phyloP scores from a whole-genome alignment of 2,113 vertebrate species.

The Phaethon lepturus region DNA sequence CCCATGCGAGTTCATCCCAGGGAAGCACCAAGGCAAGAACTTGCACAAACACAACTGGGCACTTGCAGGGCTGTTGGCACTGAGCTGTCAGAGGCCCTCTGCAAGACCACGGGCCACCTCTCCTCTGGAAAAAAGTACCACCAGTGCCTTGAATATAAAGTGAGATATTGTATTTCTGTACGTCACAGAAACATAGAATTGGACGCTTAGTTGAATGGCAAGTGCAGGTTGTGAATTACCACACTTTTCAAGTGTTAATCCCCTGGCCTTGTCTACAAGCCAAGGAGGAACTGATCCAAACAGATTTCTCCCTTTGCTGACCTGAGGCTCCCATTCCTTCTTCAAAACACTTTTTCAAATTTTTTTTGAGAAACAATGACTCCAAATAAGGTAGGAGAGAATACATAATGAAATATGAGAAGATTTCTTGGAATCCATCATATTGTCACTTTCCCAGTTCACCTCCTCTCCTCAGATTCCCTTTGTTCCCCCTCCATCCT shows the following conservation, averaged over 20 bases:
- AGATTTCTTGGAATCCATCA: background rate
- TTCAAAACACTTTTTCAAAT: background rate
- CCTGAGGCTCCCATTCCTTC: background rate
- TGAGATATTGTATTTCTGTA: background rate
- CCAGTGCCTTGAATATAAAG: background rate
- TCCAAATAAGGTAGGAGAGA: background rate
- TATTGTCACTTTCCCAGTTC: background rate
- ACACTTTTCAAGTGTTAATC: background rate
- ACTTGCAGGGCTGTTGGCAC: rapidly evolving
- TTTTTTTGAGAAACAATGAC: background rate
- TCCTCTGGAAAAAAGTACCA: background rate
- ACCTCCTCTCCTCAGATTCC: conserved; percentile 29
- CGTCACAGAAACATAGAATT: background rate
- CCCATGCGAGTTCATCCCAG: background rate
- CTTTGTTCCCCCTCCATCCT: background rate
- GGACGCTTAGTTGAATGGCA: background rate
- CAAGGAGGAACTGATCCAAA: background rate
- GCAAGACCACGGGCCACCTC: rapidly evolving
- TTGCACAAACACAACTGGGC: background rate
- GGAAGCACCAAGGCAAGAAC: background rate
- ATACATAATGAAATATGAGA: background rate
- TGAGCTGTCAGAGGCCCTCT: background rate
- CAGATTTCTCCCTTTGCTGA: background rate
- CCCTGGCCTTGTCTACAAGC: background rate
- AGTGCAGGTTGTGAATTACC: background rate